A percentile compares a stretch with the other conserved stretches of the same genome.
These are phyloP conservation scores for Latrodectus geometricus DNA, from an alignment of 1,140 invertebrate species.

Conservation along the genomic window DNA sequence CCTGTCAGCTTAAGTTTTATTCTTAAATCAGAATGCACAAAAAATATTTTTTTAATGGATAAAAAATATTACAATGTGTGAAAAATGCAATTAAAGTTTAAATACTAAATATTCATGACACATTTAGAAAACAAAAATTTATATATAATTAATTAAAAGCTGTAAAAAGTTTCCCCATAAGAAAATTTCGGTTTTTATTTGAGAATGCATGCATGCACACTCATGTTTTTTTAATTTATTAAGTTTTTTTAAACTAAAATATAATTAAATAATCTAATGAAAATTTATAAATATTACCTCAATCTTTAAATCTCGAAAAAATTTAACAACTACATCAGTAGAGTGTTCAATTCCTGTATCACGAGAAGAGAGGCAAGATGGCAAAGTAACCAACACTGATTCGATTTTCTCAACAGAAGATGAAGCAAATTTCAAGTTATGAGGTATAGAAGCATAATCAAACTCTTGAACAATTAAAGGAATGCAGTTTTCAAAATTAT, in stretches of 20 bases:
- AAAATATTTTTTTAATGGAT: too few species aligned
- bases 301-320: not conserved
- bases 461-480: conserved; percentile 44
- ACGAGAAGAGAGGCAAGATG: not conserved
- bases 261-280: not conserved
- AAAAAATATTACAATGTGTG: too few species aligned
- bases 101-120: too few species aligned
- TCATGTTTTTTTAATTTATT: not conserved
- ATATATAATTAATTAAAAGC: not conserved
- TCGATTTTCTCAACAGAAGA: not conserved
- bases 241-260: not conserved
- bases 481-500: not conserved
- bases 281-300: conserved; percentile 11
- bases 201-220: too few species aligned
- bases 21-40: too few species aligned
- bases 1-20: too few species aligned
- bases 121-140: too few species aligned
- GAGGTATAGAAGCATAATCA: conserved; percentile 31
- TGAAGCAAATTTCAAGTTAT: conserved; percentile 7
- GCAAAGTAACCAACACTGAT: conserved; percentile 13
- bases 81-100: too few species aligned
- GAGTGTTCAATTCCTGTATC: not conserved
- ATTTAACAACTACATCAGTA: conserved; percentile 6
- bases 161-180: not conserved
- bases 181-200: not conserved